These are phyloP conservation scores for Lates japonicus DNA, from an alignment of 2,797 vertebrate species.

Conservation along the genomic window DNA sequence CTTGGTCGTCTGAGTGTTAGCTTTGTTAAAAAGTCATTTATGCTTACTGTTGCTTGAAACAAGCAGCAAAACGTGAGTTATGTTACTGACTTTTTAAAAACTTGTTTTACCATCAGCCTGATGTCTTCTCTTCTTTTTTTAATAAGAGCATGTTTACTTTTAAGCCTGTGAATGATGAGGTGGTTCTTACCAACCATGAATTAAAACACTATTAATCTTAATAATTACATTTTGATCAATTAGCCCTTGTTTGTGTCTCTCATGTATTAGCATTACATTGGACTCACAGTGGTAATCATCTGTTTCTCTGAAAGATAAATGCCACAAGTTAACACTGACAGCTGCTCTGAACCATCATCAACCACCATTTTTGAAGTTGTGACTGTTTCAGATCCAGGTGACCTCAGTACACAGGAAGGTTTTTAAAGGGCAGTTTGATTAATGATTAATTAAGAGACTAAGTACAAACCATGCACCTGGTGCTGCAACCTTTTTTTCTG, in stretches of 20 bases:
- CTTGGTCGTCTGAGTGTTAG: conserved; percentile 14
- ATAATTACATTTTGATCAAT: not conserved
- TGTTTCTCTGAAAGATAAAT: not conserved
- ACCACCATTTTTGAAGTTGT: not conserved
- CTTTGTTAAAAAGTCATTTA: conserved; percentile 35
- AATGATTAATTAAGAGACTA: too few species aligned
- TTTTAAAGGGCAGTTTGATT: too few species aligned
- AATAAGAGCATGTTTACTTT: not conserved
- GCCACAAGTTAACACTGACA: not conserved
- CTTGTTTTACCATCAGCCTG: not conserved
- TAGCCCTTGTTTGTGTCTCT: not conserved
- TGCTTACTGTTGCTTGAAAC: conserved; percentile 26
- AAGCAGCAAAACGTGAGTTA: conserved; percentile 17
- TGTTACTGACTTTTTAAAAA: not conserved
- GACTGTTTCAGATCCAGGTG: not conserved
- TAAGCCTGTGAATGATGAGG: not conserved
- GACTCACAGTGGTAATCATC: not conserved
- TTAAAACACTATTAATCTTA: conserved; percentile 9
- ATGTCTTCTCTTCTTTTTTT: not conserved
- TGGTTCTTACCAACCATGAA: not conserved
- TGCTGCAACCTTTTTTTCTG: too few species aligned
- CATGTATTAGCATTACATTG: not conserved
- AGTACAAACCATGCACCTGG: too few species aligned
- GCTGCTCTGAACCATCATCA: not conserved
- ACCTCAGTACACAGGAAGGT: too few species aligned